Percentiles rank a stretch among this genome's conserved stretches.
Conservation (phyloP, 2,113 vertebrate genomes). For the Hypocryptadius cinnamomeus region DNA sequence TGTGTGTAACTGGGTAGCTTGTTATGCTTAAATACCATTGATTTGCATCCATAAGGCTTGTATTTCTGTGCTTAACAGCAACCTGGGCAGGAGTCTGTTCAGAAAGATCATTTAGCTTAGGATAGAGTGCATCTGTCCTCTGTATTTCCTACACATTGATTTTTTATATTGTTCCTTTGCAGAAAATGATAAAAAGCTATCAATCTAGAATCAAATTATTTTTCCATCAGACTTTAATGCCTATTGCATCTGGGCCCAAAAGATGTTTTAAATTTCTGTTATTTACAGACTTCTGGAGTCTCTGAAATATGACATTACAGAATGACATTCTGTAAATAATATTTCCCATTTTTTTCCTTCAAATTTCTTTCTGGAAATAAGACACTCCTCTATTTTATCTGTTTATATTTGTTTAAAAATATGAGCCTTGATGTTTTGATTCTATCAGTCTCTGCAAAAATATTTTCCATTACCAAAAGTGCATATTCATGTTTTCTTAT, state of each 20-base stretch:
- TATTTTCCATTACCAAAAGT: neutral
- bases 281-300: neutral
- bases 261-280: neutral
- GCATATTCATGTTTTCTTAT: neutral
- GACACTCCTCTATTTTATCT: neutral
- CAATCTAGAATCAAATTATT: neutral
- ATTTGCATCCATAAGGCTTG: neutral
- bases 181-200: conserved; percentile 9
- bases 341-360: neutral
- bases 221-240: neutral
- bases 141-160: neutral
- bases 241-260: neutral
- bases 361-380: neutral
- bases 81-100: neutral
- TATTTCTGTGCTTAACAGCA: neutral
- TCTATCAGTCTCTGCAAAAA: neutral
- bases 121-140: neutral
- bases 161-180: neutral
- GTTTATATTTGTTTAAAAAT: neutral
- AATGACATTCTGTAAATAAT: neutral
- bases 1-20: neutral
- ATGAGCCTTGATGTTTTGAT: neutral
- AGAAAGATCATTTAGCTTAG: neutral
- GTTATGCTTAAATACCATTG: neutral
- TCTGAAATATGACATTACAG: neutral